Percentiles rank a stretch among this genome's conserved stretches.
Evolutionary conservation across 2,888 invertebrate species (phyloP).

Genomic region (Fragum fragum): DNA sequence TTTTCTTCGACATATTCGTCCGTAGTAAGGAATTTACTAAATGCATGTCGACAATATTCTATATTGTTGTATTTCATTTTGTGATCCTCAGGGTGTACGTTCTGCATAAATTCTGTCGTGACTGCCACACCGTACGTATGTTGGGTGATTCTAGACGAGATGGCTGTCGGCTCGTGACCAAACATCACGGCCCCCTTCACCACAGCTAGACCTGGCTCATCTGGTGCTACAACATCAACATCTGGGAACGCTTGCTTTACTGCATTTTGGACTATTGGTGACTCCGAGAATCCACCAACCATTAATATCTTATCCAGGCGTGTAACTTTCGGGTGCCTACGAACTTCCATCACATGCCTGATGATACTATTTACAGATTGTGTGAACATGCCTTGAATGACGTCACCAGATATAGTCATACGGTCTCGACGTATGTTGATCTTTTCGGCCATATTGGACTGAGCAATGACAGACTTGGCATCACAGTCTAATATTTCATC

Average conservation of each 20-base stretch:
- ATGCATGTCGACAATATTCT: conserved; percentile 47
- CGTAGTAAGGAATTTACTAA: conserved; percentile 50
- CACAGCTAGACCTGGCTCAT: conserved; percentile 47
- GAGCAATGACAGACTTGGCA: background rate
- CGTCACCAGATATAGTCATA: conserved; percentile 26
- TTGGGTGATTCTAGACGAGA: conserved; percentile 40
- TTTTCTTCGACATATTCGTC: conserved; percentile 40
- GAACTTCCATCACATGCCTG: conserved; percentile 35
- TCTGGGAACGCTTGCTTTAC: background rate
- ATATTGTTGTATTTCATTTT: background rate
- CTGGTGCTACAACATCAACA: background rate
- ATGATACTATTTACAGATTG: conserved; percentile 42
- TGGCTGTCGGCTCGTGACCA: conserved; percentile 47
- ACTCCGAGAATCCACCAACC: conserved; percentile 58
- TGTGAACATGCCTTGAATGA: conserved; percentile 40
- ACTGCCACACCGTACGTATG: conserved; percentile 49
- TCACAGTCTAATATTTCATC: conserved; percentile 4
- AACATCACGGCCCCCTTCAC: conserved; percentile 46
- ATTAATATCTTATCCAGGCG: conserved; percentile 43
- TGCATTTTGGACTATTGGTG: background rate
- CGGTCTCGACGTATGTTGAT: conserved; percentile 22
- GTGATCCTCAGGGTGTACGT: conserved; percentile 47
- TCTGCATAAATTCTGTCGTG: conserved; percentile 25
- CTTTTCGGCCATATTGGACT: background rate
- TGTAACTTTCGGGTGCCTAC: conserved; percentile 32